phyloP scores from a whole-genome alignment of 2,888 invertebrate species.

The Cheilosia grossa region DNA sequence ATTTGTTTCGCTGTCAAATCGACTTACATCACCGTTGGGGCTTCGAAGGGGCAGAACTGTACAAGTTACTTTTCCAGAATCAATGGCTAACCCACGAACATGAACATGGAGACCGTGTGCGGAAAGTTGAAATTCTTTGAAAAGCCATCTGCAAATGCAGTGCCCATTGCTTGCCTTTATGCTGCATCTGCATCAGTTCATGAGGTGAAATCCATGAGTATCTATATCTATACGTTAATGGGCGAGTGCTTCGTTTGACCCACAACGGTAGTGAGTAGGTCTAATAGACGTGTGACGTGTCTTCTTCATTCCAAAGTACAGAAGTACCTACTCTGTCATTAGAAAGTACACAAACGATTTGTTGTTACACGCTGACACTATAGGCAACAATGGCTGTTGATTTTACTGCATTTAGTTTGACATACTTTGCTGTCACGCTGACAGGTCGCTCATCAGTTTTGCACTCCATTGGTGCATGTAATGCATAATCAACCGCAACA shows the following conservation, averaged over 20 bases:
- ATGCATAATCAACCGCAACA: conserved; percentile 63
- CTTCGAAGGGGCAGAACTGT: conserved; percentile 17
- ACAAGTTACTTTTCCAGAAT: conserved; percentile 62
- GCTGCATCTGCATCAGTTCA: conserved; percentile 39
- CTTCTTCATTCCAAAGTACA: conserved; percentile 20
- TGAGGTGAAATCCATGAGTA: conserved; percentile 34
- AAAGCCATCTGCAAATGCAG: conserved; percentile 36
- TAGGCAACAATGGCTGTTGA: conserved; percentile 53
- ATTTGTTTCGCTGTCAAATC: conserved; percentile 69
- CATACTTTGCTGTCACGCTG: conserved; percentile 69
- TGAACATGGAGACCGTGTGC: neutral
- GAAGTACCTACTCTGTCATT: conserved; percentile 22
- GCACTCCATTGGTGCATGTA: conserved; percentile 71
- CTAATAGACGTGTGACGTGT: conserved; percentile 14
- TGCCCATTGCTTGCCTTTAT: conserved; percentile 29
- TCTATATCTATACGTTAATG: neutral
- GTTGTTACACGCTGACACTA: conserved; percentile 18
- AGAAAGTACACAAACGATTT: conserved; percentile 54
- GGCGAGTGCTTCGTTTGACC: conserved; percentile 35
- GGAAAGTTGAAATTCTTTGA: conserved; percentile 28
- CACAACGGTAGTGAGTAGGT: conserved; percentile 39
- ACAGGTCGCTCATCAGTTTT: conserved; percentile 74
- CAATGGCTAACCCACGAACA: conserved; percentile 20
- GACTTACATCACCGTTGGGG: conserved; percentile 61
- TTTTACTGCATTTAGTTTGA: conserved; percentile 65